Evolutionary conservation across 1,140 invertebrate genomes (phyloP).

Genomic region (Leptopilina boulardi): DNA sequence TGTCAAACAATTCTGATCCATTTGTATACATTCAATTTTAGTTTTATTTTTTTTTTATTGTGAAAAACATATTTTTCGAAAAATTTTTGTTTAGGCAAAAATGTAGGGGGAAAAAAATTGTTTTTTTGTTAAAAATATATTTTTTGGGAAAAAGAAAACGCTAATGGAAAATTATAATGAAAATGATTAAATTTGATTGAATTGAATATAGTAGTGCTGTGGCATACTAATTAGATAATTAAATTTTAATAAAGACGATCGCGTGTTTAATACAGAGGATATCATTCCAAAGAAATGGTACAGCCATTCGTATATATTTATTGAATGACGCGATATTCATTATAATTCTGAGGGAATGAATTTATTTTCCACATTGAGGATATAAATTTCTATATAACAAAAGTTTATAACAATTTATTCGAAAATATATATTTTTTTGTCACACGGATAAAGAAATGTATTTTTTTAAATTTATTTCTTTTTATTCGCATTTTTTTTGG

Average conservation of each 20-base stretch:
- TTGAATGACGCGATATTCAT: background rate
- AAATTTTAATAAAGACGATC: conserved; percentile 11
- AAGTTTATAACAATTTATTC: no score
- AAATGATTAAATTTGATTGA: background rate
- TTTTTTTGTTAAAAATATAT: no score
- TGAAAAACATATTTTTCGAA: no score
- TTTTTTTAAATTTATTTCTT: no score
- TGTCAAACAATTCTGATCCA: background rate
- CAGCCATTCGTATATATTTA: background rate
- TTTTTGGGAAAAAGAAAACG: no score
- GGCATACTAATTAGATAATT: conserved; percentile 11
- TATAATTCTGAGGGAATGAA: background rate
- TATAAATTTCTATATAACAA: background rate
- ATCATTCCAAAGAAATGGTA: background rate
- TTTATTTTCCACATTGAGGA: background rate
- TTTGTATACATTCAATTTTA: no score
- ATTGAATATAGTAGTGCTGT: background rate
- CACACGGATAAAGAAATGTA: no score
- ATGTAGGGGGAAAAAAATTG: no score
- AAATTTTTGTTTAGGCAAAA: no score
- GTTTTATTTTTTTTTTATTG: no score
- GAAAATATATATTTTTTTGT: background rate
- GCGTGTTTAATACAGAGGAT: conserved; percentile 3
- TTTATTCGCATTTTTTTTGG: no score
- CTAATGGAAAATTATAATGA: background rate